Evolutionary conservation across 2,797 vertebrate species (phyloP).

Genomic region (Tokudaia tokunoshimensis): DNA sequence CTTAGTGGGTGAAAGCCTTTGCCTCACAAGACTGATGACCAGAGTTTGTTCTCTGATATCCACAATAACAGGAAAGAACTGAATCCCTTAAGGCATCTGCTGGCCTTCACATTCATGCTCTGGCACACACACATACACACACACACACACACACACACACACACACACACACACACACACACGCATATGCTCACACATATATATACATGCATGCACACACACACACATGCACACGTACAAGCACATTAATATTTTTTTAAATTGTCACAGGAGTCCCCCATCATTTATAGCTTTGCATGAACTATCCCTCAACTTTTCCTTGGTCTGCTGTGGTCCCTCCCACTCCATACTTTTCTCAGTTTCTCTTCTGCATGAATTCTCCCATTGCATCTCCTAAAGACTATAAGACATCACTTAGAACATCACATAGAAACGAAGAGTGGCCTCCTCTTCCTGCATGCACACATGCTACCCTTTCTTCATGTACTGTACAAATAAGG

Average conservation of each 20-base stretch:
- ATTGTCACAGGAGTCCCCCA: background rate
- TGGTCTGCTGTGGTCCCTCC: background rate
- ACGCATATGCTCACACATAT: background rate
- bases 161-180: no score
- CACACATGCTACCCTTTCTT: background rate
- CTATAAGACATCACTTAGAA: background rate
- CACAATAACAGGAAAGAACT: background rate
- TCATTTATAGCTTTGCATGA: background rate
- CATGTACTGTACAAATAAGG: background rate
- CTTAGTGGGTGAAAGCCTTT: background rate
- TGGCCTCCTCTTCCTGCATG: background rate
- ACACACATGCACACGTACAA: no score
- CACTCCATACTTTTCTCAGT: background rate
- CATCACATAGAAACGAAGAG: background rate
- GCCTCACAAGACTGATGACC: no score
- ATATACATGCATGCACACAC: no score
- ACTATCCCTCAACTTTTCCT: background rate
- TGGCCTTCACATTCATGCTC: background rate
- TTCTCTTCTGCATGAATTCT: background rate
- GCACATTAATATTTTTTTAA: background rate
- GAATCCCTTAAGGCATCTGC: background rate
- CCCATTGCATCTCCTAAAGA: background rate
- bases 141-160: background rate
- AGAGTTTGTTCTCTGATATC: background rate
- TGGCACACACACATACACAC: no score